phyloP scores from a whole-genome alignment of 2,888 invertebrate genomes.

The Griposia aprilina region DNA sequence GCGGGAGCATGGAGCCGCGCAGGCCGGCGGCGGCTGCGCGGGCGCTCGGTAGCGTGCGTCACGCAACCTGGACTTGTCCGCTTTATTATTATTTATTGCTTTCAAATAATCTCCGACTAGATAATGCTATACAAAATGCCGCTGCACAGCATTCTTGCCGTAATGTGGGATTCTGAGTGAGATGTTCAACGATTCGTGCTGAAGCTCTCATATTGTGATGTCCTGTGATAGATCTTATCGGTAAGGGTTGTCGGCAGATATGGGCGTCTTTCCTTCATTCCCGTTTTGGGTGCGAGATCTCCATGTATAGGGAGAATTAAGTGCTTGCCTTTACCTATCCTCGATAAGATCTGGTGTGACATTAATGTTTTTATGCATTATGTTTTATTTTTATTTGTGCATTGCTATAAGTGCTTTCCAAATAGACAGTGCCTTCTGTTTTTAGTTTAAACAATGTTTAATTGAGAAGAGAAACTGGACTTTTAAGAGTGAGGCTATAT shows the following conservation, averaged over 20 bases:
- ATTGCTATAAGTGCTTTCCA: neutral
- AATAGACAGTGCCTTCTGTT: neutral
- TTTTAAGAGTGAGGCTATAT: neutral
- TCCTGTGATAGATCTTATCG: conserved; percentile 50
- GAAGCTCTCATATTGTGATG: conserved; percentile 55
- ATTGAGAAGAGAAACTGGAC: neutral
- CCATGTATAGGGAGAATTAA: conserved; percentile 14
- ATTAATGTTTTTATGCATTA: neutral
- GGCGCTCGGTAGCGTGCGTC: conserved; percentile 85
- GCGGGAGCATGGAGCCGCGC: conserved; percentile 54
- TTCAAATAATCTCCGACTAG: conserved; percentile 84
- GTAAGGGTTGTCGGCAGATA: conserved; percentile 40
- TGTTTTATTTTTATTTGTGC: neutral
- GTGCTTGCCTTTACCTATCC: neutral
- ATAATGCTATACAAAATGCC: conserved; percentile 78
- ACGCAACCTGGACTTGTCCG: conserved; percentile 83
- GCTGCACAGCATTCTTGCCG: conserved; percentile 73
- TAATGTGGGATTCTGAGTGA: conserved; percentile 68
- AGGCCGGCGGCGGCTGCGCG: conserved; percentile 45
- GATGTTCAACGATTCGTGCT: conserved; percentile 68
- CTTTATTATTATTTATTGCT: conserved; percentile 90
- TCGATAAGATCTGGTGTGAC: conserved; percentile 4
- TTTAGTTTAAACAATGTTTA: neutral
- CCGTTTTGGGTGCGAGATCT: conserved; percentile 20
- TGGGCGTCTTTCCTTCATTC: conserved; percentile 6